Conservation (phyloP, 2,888 invertebrate species). For the Macrosoma leucophasiata region DNA sequence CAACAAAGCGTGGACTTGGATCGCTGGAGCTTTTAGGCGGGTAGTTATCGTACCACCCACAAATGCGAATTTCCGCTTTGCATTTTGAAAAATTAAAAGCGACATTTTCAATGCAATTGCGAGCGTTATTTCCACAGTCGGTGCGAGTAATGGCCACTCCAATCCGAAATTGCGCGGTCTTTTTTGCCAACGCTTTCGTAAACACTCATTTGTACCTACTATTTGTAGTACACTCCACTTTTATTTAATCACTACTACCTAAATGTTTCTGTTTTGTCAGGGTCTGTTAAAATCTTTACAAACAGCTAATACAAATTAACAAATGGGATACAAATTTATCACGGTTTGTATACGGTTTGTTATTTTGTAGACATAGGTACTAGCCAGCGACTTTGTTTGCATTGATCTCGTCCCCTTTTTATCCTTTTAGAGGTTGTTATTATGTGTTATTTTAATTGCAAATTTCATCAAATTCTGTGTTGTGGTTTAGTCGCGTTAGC, state of each 20-base stretch:
- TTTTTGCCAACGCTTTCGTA: constrained; percentile 55
- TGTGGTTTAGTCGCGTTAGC: too few relatives aligned
- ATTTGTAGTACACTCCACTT: constrained; percentile 36
- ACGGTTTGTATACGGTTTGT: too few relatives aligned
- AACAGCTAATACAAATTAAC: too few relatives aligned
- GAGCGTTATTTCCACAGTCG: constrained; percentile 60
- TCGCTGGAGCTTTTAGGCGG: constrained; percentile 64
- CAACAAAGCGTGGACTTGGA: constrained; percentile 59
- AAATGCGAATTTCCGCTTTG: constrained; percentile 69
- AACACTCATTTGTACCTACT: constrained; percentile 54
- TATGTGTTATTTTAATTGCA: too few relatives aligned
- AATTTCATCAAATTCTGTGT: too few relatives aligned
- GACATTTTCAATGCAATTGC: constrained; percentile 69
- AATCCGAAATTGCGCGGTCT: constrained; percentile 53
- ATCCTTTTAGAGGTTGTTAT: too few relatives aligned
- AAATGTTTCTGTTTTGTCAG: too few relatives aligned
- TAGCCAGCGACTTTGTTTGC: too few relatives aligned
- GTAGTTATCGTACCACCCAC: constrained; percentile 60
- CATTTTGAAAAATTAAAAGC: constrained; percentile 72
- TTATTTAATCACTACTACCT: constrained; percentile 36
- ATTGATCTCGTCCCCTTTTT: too few relatives aligned
- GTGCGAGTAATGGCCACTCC: constrained; percentile 69
- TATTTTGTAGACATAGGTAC: too few relatives aligned
- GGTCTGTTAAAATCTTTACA: too few relatives aligned
- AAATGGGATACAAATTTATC: too few relatives aligned